Percentiles rank a stretch among this genome's conserved stretches.
Evolutionary conservation across 2,113 vertebrate species (phyloP).

Genomic region (Prietella phreatophila): DNA sequence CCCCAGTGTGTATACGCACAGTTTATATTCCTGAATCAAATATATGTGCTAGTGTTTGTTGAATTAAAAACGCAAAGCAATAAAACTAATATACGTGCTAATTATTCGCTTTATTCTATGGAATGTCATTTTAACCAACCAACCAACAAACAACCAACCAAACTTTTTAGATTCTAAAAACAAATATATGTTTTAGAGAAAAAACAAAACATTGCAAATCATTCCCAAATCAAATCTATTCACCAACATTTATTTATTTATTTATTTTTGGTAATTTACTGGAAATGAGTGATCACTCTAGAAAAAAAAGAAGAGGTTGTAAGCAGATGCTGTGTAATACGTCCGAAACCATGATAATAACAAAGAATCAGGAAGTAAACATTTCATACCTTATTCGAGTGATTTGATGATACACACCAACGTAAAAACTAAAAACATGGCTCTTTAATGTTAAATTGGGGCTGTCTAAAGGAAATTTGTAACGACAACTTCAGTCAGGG

Average conservation of each 20-base stretch:
- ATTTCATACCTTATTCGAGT: neutral
- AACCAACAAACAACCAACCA: too few relatives aligned
- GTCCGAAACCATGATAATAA: neutral
- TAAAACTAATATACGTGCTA: too few relatives aligned
- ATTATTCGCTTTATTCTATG: too few relatives aligned
- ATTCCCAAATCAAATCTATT: neutral
- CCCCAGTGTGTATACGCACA: too few relatives aligned
- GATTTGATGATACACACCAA: neutral
- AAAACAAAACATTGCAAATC: neutral
- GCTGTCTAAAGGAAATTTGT: conserved; percentile 29
- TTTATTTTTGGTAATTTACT: neutral
- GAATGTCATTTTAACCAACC: too few relatives aligned
- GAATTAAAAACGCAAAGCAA: too few relatives aligned
- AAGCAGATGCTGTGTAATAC: neutral
- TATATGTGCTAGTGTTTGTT: neutral
- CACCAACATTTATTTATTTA: neutral
- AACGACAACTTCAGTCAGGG: conserved; percentile 33
- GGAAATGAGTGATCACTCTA: neutral
- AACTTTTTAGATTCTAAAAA: too few relatives aligned
- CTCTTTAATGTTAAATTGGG: neutral
- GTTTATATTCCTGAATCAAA: neutral
- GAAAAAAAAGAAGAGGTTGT: neutral
- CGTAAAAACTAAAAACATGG: neutral
- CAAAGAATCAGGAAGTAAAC: neutral
- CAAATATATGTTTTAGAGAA: neutral